Evolutionary conservation across 2,113 vertebrate genomes (phyloP), one percentile per base, ranked within the genome.

Genomic region (Danionella cerebrum): DNA sequence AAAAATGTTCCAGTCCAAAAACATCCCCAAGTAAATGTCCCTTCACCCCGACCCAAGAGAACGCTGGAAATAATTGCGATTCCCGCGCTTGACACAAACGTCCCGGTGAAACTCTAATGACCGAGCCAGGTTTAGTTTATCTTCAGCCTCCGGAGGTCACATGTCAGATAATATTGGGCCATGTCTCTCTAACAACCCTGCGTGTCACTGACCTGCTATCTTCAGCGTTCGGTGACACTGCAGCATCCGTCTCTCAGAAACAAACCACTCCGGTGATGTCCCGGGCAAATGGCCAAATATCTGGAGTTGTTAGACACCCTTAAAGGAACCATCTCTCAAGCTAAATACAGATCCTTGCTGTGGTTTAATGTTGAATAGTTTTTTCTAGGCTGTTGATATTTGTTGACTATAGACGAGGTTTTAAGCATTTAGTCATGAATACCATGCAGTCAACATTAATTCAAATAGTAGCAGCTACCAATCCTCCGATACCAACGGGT

Each of bases 151-250:
- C 65, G 7, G 27, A 54, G 67, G 53, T 67, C 65, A 50, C 48
- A 52, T 74, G 72, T 42, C 60, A 60, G 60, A 42, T 65, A 70
- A 70, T 57, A 53, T 33, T 33, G 53, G 45, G 27, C 47, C 19
- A 16, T 12, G 45, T 27, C 52, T 53, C 41, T 21, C 38, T 74
- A 70, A 70, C 64, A 64, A 59, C 53, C 67, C 19, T 57, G 3
- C 18, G 31, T 69, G 71, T 57, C 71, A 73, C 53, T 55, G 53
- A 57, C 53, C 38, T 22, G 33, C 33, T 35, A 22, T 35, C 41
- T 10, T 63, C 59, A 48, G 29, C 2, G 6, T 64, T 24, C 35
- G 42, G 55, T 59, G 62, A 59, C 67, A 53, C 13, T 1, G 42
- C 59, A 47, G n/a, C n/a, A n/a, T n/a, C n/a, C n/a, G n/a, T 48